A percentile compares a stretch with the other conserved stretches of the same genome.
These are phyloP conservation scores for Amblyraja radiata DNA, from an alignment of 2,797 vertebrate genomes.

Conservation along the genomic window DNA sequence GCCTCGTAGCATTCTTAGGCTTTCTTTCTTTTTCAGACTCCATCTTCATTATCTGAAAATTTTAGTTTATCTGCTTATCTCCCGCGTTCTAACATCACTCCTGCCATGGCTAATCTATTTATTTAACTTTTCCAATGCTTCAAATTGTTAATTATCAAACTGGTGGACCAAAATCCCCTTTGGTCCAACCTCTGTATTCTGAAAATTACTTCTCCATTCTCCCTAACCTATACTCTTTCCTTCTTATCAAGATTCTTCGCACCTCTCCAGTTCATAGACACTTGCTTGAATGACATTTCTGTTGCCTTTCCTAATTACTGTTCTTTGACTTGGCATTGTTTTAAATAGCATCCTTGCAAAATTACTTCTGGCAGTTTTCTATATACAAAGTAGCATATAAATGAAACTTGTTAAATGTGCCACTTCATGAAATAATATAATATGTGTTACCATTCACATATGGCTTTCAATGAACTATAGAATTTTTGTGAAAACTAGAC, in stretches of 20 bases:
- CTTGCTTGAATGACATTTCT: not conserved
- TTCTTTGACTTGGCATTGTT: not conserved
- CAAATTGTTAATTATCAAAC: no score
- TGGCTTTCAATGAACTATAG: not conserved
- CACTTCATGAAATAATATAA: not conserved
- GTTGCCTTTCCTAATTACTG: not conserved
- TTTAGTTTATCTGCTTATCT: no score
- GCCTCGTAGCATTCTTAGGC: no score
- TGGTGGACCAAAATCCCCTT: no score
- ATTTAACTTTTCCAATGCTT: no score
- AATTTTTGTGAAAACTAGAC: not conserved
- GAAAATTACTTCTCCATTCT: not conserved
- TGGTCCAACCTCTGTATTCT: not conserved
- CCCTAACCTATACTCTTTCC: not conserved
- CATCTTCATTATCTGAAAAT: no score
- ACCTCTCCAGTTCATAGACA: not conserved
- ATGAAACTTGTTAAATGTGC: not conserved
- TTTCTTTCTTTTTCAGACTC: no score
- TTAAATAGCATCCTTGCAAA: not conserved
- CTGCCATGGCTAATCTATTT: no score
- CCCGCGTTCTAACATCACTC: no score
- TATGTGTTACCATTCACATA: not conserved
- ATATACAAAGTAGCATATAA: not conserved
- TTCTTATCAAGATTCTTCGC: not conserved
- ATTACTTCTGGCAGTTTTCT: not conserved